phyloP scores from a whole-genome alignment of 2,888 invertebrate species.

The Kuschelorhynchus macadamiae region DNA sequence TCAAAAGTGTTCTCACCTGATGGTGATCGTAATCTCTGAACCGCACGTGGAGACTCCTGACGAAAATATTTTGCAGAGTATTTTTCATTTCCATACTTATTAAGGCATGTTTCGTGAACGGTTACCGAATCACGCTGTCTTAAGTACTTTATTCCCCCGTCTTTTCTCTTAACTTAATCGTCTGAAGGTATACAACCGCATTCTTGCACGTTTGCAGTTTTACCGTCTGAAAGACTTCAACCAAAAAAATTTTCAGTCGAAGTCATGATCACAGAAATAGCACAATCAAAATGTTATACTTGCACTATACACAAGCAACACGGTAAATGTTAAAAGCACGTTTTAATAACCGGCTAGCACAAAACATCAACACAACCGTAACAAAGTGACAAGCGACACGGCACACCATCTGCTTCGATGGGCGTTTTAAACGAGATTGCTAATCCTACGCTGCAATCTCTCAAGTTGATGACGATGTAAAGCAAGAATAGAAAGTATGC shows the following conservation, averaged over 20 bases:
- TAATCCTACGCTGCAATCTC: too few species aligned
- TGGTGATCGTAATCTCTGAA: not conserved
- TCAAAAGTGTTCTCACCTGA: not conserved
- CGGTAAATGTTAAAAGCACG: not conserved
- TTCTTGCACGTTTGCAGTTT: constrained; percentile 14
- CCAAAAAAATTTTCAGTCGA: constrained; percentile 5
- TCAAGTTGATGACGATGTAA: too few species aligned
- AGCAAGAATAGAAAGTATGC: too few species aligned
- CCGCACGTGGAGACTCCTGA: constrained; percentile 4
- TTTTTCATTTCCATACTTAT: constrained; percentile 12
- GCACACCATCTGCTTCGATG: too few species aligned
- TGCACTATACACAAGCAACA: constrained; percentile 5
- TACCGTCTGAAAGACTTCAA: constrained; percentile 6
- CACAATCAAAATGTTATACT: constrained; percentile 11
- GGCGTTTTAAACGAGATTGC: too few species aligned
- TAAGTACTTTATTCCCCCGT: constrained; percentile 4
- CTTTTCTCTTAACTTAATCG: constrained; percentile 3
- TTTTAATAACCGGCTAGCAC: too few species aligned
- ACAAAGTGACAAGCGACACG: too few species aligned
- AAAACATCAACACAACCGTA: too few species aligned
- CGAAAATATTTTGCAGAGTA: not conserved
- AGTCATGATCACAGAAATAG: constrained; percentile 5
- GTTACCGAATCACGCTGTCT: not conserved
- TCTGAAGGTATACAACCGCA: constrained; percentile 7
- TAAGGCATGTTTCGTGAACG: constrained; percentile 5